Base-by-base conservation (phyloP, 2,888 invertebrate species). In the Glyphotaelius pellucidus region DNA sequence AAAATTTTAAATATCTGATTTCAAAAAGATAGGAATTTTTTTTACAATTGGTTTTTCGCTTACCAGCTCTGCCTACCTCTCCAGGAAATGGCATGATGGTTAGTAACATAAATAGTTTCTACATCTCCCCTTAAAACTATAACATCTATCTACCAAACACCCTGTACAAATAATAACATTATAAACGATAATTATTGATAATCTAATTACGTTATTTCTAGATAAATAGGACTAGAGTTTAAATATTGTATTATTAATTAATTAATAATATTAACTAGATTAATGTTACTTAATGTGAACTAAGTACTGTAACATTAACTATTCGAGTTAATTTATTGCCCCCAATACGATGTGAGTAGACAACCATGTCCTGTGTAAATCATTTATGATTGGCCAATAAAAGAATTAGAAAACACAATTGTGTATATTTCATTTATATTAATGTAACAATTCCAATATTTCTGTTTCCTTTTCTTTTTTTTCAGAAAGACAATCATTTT, bases 301-400 rank as follows among this genome's bases (percentile, higher is more conserved):
- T 25, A 67, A 67, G 67, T 67, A 67, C 25, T 67, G 25, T 67
- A 67, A 67, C 25, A 67, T 67, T 67, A 67, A 67, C 67, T 67
- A 7, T 2, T 25, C 7, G 67, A 67, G 67, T 25, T 67, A 67
- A 25, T 67, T 25, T 19, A 67, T 2, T 67, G 7, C 67, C 52
- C 52, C 52, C 19, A 67, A 67, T 9, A 67, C 25, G 67, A 67
- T 67, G 67, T 67, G 25, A 25, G 67, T 67, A 67, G 67, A 67
- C 7, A n/a, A 67, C 67, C n/a, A 19, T 67, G 67, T 67, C 67
- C 67, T n/a, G 25, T 67, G n/a, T 79, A 25, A 89, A 35, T 79
- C 88, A 89, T 89, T 89, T n/a, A 89, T 79, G 88, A 89, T 89
- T 79, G 32, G 88, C 79, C 80, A 89, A 89, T 89, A 89, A 89